Base-by-base conservation (phyloP, 2,797 vertebrate species). In the Chaetophractus vellerosus region DNA sequence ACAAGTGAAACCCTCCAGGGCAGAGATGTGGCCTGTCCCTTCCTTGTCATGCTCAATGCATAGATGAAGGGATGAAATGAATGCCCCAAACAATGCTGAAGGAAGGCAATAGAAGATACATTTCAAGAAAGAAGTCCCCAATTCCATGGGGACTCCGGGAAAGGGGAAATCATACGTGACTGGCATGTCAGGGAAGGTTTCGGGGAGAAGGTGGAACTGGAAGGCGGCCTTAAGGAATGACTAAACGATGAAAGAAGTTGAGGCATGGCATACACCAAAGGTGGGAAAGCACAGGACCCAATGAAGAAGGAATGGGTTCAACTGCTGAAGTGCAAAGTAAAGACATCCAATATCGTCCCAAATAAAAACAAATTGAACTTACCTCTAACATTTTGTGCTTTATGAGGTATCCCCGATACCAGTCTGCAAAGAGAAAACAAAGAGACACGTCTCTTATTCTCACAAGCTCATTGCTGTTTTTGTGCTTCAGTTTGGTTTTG, bases 321-420 rank as follows among this genome's bases (percentile, higher is more conserved):
- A 18, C 28, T 75, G 26, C 21, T 45, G 55, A 76, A 28, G 52
- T 2, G 38, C 48, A 45, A 7, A 0, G 55, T 33, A 59, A 74
- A 61, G 36, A 78, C 11, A 61, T 8, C 50, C 48, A 75, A 31
- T 9, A 28, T 9, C 16, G 33, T 0, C 55, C 41, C 55, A 83
- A 16, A 90, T 66, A 8, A 7, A 83, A 94, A 4, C 41, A 3
- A 0, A 26, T 9, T 5, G 11, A 18, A 33, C 98, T 98, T 98
- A 99, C 99, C 98, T 99, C 98, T 50, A 97, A 98, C 84, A 98
- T 97, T 98, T 99, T 99, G 97, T 99, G 99, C 95, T 99, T 99
- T n/a, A 98, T 96, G 94, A 99, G 96, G 95, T 99, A 99, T 84
- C 99, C 99, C 97, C 98, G 99, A 97, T 99, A 99, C 99, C 99